Base-by-base conservation (phyloP, 2,113 vertebrate genomes). In the Rostratula benghalensis region DNA sequence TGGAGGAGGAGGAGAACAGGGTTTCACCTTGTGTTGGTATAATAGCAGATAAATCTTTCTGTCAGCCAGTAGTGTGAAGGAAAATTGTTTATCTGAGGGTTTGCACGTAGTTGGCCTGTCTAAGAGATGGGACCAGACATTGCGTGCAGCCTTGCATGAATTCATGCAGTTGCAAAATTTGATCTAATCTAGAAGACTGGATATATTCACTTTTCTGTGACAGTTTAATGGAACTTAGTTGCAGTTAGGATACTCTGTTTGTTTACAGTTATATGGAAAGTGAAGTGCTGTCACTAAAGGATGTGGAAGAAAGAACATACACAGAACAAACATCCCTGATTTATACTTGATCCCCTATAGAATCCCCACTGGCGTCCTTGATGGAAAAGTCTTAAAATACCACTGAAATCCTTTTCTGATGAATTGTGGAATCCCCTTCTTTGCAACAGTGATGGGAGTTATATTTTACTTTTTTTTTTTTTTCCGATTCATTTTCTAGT, bases 81-180 rank as follows among this genome's bases (percentile, higher is more conserved):
- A 56, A 81, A 73, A 19, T 13, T 13, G 14, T 35, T 53, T 31
- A 18, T 50, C 19, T 25, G 54, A 19, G 27, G 27, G 25, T 63
- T 70, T 78, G 43, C 30, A 27, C 56, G 71, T 43, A 0, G 0
- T 83, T 70, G 23, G 6, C 7, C 24, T 77, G 45, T 9, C 39
- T 33, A 41, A 75, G 46, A 46, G 48, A 64, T 15, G 39, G 35
- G 22, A 43, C 19, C 0, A 0, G 80, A 59, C 21, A 3, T 28
- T n/a, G 25, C 27, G 12, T 3, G 3, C 33, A 67, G 46, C 37
- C 46, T 70, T 74, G 46, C n/a, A 45, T 54, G 33, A 39, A 67
- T 63, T 56, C 30, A 25, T 3, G 1, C 7, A 57, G 46, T 46
- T 70, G 9, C 8, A 54, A 30, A 30, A 23, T 67, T 80, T 86